Evolutionary conservation across 1,140 invertebrate genomes (phyloP), one percentile per base, ranked within the genome.

Genomic region (Samia ricini): DNA sequence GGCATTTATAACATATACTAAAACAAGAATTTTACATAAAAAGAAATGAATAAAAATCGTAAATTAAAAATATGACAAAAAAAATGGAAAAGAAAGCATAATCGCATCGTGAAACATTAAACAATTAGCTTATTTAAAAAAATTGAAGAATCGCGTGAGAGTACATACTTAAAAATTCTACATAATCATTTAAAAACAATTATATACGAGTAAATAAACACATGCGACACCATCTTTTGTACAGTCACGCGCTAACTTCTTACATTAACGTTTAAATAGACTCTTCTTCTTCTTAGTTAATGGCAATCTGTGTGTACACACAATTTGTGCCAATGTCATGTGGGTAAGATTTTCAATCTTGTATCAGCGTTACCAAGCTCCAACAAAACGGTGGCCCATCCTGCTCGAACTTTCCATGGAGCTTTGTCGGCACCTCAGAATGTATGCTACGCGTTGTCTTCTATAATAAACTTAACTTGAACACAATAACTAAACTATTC

Each of bases 61-160:
- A 3, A 42, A 10, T 42, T n/a, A 42, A 42, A 42, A 42, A 42
- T 3, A 42, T 42, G 0, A 42, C 33, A 15, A 42, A 10, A 8
- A 26, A 15, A 42, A 15, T 42, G 33, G n/a, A 42, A 42, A 42
- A 42, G 1, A 42, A 42, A 42, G n/a, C 12, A 42, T 10, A 15
- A 42, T 42, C 8, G 33, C 12, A 42, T 15, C n/a, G n/a, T 42
- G n/a, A 42, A 42, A 42, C 10, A 42, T 42, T 42, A 58, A 20
- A 56, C 59, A 63, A 63, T 63, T 63, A 63, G 49, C 42, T 63
- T 52, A n/a, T n/a, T n/a, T n/a, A n/a, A 54, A 63, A 63, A 59
- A 42, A 63, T 63, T 21, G 58, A 21, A 23, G 42, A 49, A 21
- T 63, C 21, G 56, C 62, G 56, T 63, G 62, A 19, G 19, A 20